Percentiles rank a stretch among this genome's conserved stretches.
These are phyloP conservation scores for Bambusicola thoracicus DNA, from an alignment of 2,113 vertebrate genomes.

Conservation along the genomic window DNA sequence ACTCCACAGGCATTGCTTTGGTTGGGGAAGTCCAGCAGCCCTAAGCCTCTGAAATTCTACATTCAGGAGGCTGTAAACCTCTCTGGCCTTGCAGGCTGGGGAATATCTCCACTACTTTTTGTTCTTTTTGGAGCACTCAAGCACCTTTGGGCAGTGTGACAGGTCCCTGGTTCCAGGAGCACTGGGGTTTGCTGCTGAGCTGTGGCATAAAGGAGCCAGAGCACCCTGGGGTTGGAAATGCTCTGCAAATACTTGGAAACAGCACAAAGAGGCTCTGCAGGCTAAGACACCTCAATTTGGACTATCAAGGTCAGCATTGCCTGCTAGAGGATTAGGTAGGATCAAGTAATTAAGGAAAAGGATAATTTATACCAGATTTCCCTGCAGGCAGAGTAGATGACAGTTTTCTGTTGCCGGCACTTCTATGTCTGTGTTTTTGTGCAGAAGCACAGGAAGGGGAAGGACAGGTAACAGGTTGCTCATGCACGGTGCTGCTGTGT, in stretches of 20 bases:
- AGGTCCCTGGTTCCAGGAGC: rapidly evolving
- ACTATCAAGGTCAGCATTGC: conserved; percentile 18
- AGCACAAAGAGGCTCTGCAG: not conserved
- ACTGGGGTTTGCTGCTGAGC: not conserved
- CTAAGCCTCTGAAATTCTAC: not conserved
- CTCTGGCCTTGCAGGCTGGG: not conserved
- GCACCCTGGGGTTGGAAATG: not conserved
- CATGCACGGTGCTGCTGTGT: too few species aligned
- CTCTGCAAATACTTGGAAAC: not conserved
- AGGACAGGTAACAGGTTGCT: not conserved
- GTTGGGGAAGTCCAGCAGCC: not conserved
- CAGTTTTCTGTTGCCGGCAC: conserved; percentile 14
- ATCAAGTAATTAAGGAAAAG: conserved; percentile 66
- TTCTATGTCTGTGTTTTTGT: not conserved
- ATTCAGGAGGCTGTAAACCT: not conserved
- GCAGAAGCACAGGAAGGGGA: not conserved
- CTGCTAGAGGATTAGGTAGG: conserved; percentile 27
- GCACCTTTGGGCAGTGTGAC: not conserved
- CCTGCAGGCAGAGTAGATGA: not conserved
- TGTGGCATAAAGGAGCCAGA: not conserved
- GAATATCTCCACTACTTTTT: not conserved
- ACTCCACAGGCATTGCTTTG: not conserved
- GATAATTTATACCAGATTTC: conserved; percentile 44
- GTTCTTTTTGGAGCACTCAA: not conserved
- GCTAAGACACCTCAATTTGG: conserved; percentile 18